Evolutionary conservation across 2,888 invertebrate genomes (phyloP), one percentile per base, ranked within the genome.

Genomic region (Empis livida): DNA sequence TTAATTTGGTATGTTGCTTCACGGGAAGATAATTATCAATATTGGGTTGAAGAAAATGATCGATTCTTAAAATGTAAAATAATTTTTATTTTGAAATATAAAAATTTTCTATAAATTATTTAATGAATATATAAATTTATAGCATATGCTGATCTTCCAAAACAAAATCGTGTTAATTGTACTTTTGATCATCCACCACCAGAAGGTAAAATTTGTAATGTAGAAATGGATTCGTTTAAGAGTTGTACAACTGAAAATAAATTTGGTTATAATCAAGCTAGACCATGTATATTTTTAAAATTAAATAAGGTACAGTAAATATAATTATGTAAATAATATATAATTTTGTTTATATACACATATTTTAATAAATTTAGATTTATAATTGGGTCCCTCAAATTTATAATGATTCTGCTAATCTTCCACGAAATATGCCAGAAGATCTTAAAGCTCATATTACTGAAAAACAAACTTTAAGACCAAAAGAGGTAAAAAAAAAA

Each of bases 211-310:
- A 88, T 88, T 39, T 95, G 95, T 70, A 79, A 83, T 56, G 85
- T 94, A 54, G 79, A 86, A 42, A 71, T 86, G 44, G 71, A 76
- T 45, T 71, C 75, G 48, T 87, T 89, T 73, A 75, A 76, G 42
- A 82, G 83, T 43, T 96, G 95, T 72, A 80, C 82, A 51, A 73
- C 78, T 49, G 75, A 76, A 31, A 80, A 84, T 56, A 78, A 84
- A 59, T 99, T 85, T 71, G 94, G 93, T 63, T 97, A 84, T 71
- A 80, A 82, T 55, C 77, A 78, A 56, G 87, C 85, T 49, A 83
- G 84, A 48, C 97, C 97, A 14, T 99, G 99, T 70, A 86, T 99
- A 65, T 85, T 96, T 73, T 79, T 99, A 57, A 97, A 97, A 70
- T 75, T 99, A 58, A 99, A 99, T 71, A 93, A 89, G 82, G 93